Evolutionary conservation across 2,113 vertebrate genomes (phyloP).

Genomic region (Coptodon rendalli): DNA sequence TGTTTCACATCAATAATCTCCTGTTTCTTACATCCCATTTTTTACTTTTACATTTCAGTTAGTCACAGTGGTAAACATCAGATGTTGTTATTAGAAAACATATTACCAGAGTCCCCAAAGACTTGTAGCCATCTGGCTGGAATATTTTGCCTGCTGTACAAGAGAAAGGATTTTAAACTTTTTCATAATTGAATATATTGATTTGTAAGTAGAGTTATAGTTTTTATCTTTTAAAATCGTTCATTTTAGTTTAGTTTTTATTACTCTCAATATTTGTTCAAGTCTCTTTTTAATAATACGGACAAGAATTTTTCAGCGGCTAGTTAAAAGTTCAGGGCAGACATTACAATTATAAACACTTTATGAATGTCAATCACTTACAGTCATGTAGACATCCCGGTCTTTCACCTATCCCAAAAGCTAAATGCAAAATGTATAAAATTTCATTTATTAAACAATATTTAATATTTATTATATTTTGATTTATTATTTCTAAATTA

Average conservation of each 20-base stretch:
- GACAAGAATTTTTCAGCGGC: neutral
- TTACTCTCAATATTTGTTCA: neutral
- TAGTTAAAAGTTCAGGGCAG: neutral
- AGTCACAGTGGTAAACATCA: neutral
- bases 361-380: neutral
- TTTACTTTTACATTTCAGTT: neutral
- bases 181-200: neutral
- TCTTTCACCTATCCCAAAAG: neutral
- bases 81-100: neutral
- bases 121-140: neutral
- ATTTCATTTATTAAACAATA: fast-evolving
- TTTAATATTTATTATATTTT: neutral
- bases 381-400: neutral
- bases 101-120: neutral
- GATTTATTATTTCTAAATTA: fast-evolving
- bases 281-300: neutral
- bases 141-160: neutral
- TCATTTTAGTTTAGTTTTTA: neutral
- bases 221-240: fast-evolving
- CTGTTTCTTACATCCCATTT: too few relatives aligned
- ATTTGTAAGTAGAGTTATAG: neutral
- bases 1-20: neutral
- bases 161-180: neutral
- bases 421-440: neutral
- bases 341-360: neutral